A percentile compares a stretch with the other conserved stretches of the same genome.
Conservation (phyloP, 1,140 invertebrate genomes). For the Drosophila virilis region DNA sequence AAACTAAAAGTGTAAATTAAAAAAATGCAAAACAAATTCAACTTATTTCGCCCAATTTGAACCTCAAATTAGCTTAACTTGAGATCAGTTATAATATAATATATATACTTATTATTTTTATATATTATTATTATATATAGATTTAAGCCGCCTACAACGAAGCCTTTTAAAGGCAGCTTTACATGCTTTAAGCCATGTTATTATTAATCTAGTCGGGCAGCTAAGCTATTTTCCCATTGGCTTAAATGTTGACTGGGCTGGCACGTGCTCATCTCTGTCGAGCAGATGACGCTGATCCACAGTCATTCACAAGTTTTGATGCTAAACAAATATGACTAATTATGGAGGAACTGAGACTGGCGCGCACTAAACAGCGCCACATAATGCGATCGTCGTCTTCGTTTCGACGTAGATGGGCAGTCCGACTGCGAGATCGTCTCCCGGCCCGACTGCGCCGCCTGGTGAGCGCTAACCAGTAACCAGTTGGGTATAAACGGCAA, state of each 20-base stretch:
- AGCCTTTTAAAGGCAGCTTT: too few species aligned
- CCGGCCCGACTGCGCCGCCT: conserved; percentile 20
- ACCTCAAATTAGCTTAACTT: too few species aligned
- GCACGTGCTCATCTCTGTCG: conserved; percentile 18
- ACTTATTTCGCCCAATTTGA: too few species aligned
- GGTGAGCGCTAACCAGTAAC: conserved; percentile 20
- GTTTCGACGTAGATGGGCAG: conserved; percentile 74
- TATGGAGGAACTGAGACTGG: conserved; percentile 76
- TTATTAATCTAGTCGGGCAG: neutral
- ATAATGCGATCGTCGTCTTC: conserved; percentile 78
- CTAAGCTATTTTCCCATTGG: too few species aligned
- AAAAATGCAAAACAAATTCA: too few species aligned
- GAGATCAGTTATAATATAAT: too few species aligned
- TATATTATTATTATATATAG: too few species aligned
- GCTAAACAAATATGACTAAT: conserved; percentile 83
- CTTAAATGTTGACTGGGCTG: too few species aligned
- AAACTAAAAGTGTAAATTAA: too few species aligned
- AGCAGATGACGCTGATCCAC: conserved; percentile 16
- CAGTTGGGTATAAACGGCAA: conserved; percentile 30
- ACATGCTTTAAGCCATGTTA: too few species aligned
- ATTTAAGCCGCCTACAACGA: too few species aligned
- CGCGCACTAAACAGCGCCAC: conserved; percentile 75
- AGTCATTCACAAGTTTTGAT: conserved; percentile 79
- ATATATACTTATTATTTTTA: too few species aligned
- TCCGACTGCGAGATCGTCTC: conserved; percentile 11